Conservation (phyloP, 2,797 vertebrate species). For the Enteromius paludinosus region DNA sequence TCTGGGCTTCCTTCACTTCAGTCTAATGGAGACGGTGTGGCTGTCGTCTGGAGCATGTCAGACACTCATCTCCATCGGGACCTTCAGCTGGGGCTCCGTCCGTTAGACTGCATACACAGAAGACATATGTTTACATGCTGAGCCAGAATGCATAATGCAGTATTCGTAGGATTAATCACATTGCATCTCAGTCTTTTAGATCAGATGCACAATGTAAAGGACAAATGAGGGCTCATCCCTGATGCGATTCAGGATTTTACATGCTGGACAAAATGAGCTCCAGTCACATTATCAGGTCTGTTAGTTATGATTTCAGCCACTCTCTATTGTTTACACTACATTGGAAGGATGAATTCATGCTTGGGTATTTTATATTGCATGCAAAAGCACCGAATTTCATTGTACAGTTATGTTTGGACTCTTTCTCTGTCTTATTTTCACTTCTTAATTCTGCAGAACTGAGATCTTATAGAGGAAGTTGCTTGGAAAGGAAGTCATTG, state of each 20-base stretch:
- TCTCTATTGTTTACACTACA: background rate
- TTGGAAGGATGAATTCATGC: background rate
- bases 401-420: background rate
- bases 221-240: background rate
- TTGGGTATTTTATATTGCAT: background rate
- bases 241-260: background rate
- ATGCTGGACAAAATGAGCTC: background rate
- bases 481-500: background rate
- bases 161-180: background rate
- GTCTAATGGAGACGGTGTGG: slow-evolving; percentile 94
- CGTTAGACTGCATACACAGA: slow-evolving; percentile 52
- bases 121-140: background rate
- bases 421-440: background rate
- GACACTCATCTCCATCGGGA: slow-evolving; percentile 90
- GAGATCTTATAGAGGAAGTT: background rate
- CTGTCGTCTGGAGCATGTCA: slow-evolving; percentile 93
- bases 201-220: background rate
- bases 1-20: slow-evolving; percentile 91
- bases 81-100: slow-evolving; percentile 79
- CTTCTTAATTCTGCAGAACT: slow-evolving; percentile 7
- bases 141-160: background rate
- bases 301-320: background rate
- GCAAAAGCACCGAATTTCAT: background rate
- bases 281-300: slow-evolving; percentile 3
- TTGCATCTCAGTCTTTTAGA: background rate